Evolutionary conservation across 2,888 invertebrate genomes (phyloP), one percentile per base, ranked within the genome.

Genomic region (Branchellion lobata): DNA sequence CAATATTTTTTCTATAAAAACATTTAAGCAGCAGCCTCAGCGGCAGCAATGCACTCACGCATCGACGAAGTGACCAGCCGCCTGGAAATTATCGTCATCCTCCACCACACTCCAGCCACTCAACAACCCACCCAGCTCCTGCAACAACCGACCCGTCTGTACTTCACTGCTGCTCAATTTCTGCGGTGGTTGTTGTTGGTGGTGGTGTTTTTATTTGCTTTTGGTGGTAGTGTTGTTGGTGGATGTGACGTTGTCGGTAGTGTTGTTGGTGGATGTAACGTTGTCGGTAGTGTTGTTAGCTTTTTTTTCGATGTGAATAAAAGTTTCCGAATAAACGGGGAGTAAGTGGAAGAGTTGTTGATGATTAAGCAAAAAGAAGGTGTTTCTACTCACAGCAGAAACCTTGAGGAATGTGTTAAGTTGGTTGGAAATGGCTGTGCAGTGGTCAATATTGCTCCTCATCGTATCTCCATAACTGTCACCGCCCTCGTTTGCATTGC

Each of bases 81-180:
- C 24, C 24, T 57, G 61, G 14, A 24, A n/a, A n/a, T 24, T 3
- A n/a, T 57, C 61, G 21, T 57, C 61, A n/a, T n/a, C 14, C n/a
- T 57, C 61, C 14, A 57, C 3, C 11, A 18, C 61, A 57, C 61
- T 57, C 61, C 61, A 57, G n/a, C 3, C 21, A n/a, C 61, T 57
- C 61, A 18, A 57, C 61, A 57, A 24, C 3, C 61, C 61, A 24
- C 61, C 61, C 61, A 57, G 24, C 61, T 57, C 61, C n/a, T 57
- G 61, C 61, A 57, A 57, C 61, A 57, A 24, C 61, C 3, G 21
- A 3, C n/a, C 61, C 24, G 61, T 57, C 24, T 57, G 61, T 5
- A 57, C 21, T n/a, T 57, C 61, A 18, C 61, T 24, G 3, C 5
- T 8, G 5, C 61, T 57, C 61, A 57, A 5, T n/a, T 57, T 57